phyloP scores from a whole-genome alignment of 2,888 invertebrate species.

The Agonopterix alstromeriana region DNA sequence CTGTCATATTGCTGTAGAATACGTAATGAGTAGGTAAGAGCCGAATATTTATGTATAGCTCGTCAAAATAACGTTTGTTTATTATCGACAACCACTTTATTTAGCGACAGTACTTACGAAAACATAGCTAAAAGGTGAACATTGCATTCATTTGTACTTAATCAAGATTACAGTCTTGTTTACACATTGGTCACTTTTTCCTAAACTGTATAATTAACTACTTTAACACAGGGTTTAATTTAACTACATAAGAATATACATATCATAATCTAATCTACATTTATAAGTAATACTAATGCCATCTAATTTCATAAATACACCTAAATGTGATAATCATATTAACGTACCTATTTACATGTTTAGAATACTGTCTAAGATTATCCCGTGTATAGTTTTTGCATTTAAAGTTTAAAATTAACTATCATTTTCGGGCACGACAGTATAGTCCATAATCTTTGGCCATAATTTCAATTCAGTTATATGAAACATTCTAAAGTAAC shows the following conservation, averaged over 20 bases:
- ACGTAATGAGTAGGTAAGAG: no score
- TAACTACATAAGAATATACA: no score
- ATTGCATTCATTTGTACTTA: constrained; percentile 54
- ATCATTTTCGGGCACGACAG: constrained; percentile 7
- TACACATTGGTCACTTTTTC: constrained; percentile 60
- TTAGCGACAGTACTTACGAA: background rate
- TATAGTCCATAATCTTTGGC: constrained; percentile 9
- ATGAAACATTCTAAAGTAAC: no score
- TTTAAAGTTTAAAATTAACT: background rate
- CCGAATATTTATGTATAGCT: no score
- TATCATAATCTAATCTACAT: no score
- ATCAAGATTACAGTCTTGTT: constrained; percentile 62
- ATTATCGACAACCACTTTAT: no score
- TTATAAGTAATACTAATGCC: background rate
- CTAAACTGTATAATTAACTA: constrained; percentile 12
- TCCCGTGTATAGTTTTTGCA: no score
- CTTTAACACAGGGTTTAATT: constrained; percentile 17
- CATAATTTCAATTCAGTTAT: constrained; percentile 2
- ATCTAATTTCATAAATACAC: background rate
- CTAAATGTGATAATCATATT: no score
- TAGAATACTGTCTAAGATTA: no score
- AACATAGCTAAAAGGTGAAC: background rate
- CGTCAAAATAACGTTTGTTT: no score
- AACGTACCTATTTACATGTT: no score
- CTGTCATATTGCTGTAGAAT: no score